Conservation (phyloP, 1,140 invertebrate genomes). For the Patella vulgata region DNA sequence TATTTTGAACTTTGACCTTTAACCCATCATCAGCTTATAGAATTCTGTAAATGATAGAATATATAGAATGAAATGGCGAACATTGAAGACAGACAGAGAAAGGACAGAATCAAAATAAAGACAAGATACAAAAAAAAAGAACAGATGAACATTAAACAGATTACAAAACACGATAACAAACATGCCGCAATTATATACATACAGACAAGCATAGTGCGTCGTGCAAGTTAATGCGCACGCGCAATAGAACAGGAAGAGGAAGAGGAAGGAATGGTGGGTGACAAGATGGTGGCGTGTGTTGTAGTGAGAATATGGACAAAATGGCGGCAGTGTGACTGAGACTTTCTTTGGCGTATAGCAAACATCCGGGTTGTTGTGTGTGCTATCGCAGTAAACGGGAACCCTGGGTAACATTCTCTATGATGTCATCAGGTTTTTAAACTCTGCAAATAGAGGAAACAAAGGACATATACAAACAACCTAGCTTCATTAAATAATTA, state of each 20-base stretch:
- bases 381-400: slow-evolving; percentile 20
- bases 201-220: background rate
- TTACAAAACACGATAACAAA: slow-evolving; percentile 19
- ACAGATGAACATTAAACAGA: slow-evolving; percentile 12
- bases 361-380: slow-evolving; percentile 28
- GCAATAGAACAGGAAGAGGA: slow-evolving; percentile 29
- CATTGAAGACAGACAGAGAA: slow-evolving; percentile 4
- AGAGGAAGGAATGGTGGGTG: background rate
- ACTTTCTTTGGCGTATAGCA: slow-evolving; percentile 17
- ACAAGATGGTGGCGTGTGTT: slow-evolving; percentile 5
- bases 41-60: slow-evolving; percentile 50
- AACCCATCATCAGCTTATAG: slow-evolving; percentile 52
- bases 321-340: slow-evolving; percentile 5
- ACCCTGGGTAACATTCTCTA: slow-evolving; percentile 37
- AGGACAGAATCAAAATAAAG: slow-evolving; percentile 12
- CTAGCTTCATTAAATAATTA: background rate
- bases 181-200: background rate
- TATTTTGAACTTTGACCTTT: slow-evolving; percentile 4
- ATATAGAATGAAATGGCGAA: slow-evolving; percentile 25
- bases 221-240: slow-evolving; percentile 9
- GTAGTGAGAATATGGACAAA: slow-evolving; percentile 16
- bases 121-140: slow-evolving; percentile 13
- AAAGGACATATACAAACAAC: slow-evolving; percentile 24
- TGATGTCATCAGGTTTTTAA: slow-evolving; percentile 60
- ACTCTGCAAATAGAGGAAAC: slow-evolving; percentile 55